Evolutionary conservation across 1,140 invertebrate species (phyloP).

Genomic region (Caerostris darwini): DNA sequence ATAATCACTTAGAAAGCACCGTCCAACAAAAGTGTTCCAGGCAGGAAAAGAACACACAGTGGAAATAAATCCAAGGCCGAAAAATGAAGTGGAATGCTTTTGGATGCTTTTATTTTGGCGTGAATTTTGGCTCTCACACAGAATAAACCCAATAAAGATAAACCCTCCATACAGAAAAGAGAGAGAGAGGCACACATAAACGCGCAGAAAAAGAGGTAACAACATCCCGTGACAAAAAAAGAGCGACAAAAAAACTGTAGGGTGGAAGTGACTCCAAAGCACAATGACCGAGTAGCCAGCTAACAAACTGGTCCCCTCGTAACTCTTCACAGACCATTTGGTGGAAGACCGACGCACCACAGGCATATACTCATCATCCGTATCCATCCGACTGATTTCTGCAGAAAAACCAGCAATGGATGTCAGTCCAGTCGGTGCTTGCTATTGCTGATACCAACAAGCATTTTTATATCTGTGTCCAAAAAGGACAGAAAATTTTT

Average conservation of each 20-base stretch:
- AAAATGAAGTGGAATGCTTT: background rate
- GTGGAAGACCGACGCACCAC: slow-evolving; percentile 2
- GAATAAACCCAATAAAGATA: background rate
- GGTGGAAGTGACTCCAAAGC: slow-evolving; percentile 72
- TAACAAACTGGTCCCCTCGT: slow-evolving; percentile 28
- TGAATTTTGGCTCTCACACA: background rate
- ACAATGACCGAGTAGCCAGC: slow-evolving; percentile 71
- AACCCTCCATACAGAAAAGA: background rate
- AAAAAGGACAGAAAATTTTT: no score
- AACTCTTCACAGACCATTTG: slow-evolving; percentile 53
- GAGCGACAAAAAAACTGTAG: slow-evolving; percentile 37
- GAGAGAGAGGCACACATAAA: slow-evolving; percentile 16
- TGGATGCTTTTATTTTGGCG: background rate
- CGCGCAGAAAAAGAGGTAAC: slow-evolving; percentile 37
- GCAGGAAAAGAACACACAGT: background rate
- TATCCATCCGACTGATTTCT: background rate
- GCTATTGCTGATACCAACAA: background rate
- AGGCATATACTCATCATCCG: background rate
- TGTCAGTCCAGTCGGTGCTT: background rate
- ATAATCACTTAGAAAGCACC: slow-evolving; percentile 29
- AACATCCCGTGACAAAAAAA: slow-evolving; percentile 51
- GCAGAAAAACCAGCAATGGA: slow-evolving; percentile 4
- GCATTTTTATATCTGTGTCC: no score
- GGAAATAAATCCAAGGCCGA: slow-evolving; percentile 45
- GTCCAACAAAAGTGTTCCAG: background rate